Conservation (phyloP, 1,140 invertebrate genomes). For the Ephestia elutella region DNA sequence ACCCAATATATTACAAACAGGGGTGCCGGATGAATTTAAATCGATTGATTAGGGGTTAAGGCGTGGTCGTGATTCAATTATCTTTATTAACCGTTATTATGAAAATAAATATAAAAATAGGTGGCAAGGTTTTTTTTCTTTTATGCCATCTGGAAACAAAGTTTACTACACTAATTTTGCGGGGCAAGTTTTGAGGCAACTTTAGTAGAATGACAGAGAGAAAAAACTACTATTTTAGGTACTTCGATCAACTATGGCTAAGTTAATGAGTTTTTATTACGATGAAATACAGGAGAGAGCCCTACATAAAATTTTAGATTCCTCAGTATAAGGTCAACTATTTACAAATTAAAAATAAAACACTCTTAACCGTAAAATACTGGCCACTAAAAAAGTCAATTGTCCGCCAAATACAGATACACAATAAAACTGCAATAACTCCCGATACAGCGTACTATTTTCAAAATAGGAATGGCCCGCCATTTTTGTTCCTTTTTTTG, state of each 20-base stretch:
- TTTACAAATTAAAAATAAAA: not conserved
- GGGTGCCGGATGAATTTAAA: slow-evolving; percentile 25
- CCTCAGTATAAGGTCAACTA: not conserved
- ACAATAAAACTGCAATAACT: slow-evolving; percentile 52
- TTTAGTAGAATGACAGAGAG: no score
- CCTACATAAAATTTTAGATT: no score
- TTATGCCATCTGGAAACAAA: no score
- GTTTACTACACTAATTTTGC: no score
- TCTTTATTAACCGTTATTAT: not conserved
- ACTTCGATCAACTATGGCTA: no score
- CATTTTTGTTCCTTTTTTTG: slow-evolving; percentile 49
- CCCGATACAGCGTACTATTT: slow-evolving; percentile 39
- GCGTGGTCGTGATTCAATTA: slow-evolving; percentile 2
- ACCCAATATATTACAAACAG: no score
- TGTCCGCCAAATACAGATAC: slow-evolving; percentile 49
- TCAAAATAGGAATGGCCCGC: slow-evolving; percentile 52
- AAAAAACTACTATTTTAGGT: no score
- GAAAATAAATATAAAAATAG: not conserved
- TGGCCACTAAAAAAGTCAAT: slow-evolving; percentile 14
- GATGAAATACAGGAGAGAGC: no score
- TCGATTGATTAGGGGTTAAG: slow-evolving; percentile 3
- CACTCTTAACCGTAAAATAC: not conserved
- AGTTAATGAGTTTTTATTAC: no score
- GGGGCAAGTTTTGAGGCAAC: no score
- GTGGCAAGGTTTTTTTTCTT: no score